Evolutionary conservation across 2,113 vertebrate genomes (phyloP).

Genomic region (Solea senegalensis): DNA sequence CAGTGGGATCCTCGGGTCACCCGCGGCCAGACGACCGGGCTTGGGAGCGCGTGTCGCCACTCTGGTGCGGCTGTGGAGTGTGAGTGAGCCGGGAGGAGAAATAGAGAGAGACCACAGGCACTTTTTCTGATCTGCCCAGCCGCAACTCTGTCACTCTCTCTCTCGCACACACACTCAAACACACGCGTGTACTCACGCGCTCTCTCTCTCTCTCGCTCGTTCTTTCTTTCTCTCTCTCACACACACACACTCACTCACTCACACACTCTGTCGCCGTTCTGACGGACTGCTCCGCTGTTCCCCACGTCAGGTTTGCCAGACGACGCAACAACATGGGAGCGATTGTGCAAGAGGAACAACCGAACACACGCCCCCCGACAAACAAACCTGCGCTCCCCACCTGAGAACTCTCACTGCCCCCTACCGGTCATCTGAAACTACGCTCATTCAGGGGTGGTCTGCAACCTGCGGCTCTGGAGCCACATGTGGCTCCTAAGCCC

Average conservation of each 20-base stretch:
- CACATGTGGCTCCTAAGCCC: no score
- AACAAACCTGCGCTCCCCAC: slow-evolving; percentile 64
- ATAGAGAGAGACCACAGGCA: slow-evolving; percentile 49
- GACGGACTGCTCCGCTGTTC: slow-evolving; percentile 22
- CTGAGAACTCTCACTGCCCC: slow-evolving; percentile 79
- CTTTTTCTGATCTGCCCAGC: slow-evolving; percentile 62
- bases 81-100: slow-evolving; percentile 14
- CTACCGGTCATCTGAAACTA: slow-evolving; percentile 70
- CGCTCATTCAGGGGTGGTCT: neutral
- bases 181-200: neutral
- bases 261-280: slow-evolving; percentile 13
- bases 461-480: no score
- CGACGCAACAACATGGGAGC: slow-evolving; percentile 77
- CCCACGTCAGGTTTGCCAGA: slow-evolving; percentile 62
- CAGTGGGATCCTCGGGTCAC: slow-evolving; percentile 55
- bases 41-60: slow-evolving; percentile 8
- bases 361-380: slow-evolving; percentile 13
- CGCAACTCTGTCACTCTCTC: slow-evolving; percentile 62
- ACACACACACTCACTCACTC: neutral
- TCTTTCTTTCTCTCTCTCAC: neutral
- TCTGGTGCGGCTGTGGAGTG: slow-evolving; percentile 55
- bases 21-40: slow-evolving; percentile 38
- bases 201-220: neutral
- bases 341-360: slow-evolving; percentile 61
- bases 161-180: neutral